Base-by-base conservation (phyloP, 2,888 invertebrate genomes). In the Drosophila algonquin region DNA sequence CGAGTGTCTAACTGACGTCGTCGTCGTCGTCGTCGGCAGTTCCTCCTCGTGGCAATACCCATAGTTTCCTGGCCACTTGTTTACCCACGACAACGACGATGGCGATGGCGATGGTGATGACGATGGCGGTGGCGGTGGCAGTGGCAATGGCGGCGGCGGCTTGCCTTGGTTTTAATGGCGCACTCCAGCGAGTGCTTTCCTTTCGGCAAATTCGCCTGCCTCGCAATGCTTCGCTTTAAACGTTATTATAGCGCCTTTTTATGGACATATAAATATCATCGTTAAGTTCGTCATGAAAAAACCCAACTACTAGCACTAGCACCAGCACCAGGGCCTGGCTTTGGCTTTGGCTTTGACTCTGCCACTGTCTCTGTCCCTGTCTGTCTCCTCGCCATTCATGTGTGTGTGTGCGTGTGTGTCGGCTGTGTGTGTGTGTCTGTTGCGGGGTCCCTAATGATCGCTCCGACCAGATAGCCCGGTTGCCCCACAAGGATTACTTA, bases 181-280 rank as follows among this genome's bases (percentile, higher is more conserved):
- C 81, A 78, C 81, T 83, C 75, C 70, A 80, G 78, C 65, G 76
- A 65, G 32, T 30, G 44, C 51, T 40, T 30, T 35, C 54, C 51
- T 40, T 30, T 35, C 54, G 62, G 40, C 14, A 40, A 40, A 40
- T 40, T 47, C 52, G 45, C 46, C 7, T 35, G 24, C 18, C 45
- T 14, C 46, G 44, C 40, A 32, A 27, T 51, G 45, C 44, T 46
- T 61, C 55, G 82, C 80, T 81, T 84, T 84, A 81, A 81, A 85
- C 82, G 81, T 81, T 81, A 84, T 81, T 84, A 84, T 74, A 74
- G 82, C 80, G 82, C 72, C 77, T 77, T 80, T 79, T 81, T 81
- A 81, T 81, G 77, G 81, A 75, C 81, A 77, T 81, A 81, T 81
- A 81, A 84, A 81, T 81, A 81, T 84, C 85, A 84, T 74, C 81